Base-by-base conservation (phyloP, 2,113 vertebrate species). In the Holacanthus passer region DNA sequence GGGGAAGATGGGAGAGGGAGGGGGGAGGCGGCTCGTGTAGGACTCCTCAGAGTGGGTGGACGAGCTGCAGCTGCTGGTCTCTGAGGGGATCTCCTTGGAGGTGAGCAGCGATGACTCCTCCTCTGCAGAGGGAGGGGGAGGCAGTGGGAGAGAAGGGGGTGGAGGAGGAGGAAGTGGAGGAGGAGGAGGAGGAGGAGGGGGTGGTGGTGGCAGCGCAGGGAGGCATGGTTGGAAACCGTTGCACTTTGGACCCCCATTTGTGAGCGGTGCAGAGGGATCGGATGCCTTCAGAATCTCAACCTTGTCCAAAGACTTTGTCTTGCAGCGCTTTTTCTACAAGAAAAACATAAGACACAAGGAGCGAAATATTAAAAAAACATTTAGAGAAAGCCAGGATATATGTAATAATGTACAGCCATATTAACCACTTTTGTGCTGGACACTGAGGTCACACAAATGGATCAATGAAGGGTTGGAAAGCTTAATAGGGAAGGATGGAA, bases 281-380 rank as follows among this genome's bases (percentile, higher is more conserved):
- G 93, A 92, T 0, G 95, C 89, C 80, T 94, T 97, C 84, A 98
- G 65, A 2, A 94, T 96, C 90, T 99, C 97, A 86, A 96, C 95
- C 89, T 97, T 97, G 89, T 99, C 97, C 77, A 88, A 93, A 12
- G 89, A 88, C 94, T 97, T 99, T 86, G 96, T 95, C 87, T 97
- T 99, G 94, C 96, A 98, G 35, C 97, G 97, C 60, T 98, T 99
- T 87, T 99, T 99, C 98, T 99, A 75, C 32, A 92, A 48, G 31
- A 79, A 29, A 37, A 77, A 64, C 24, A 73, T 0, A 45, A 48
- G 24, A 87, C 12, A 52, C 10, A 35, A n/a, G 58, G 17, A 77
- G 41, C 31, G 31, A 52, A 32, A n/a, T 19, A 72, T 67, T 14
- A 48, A 29, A 17, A 19, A 13, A 73, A 76, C 10, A 29, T 22